A percentile compares a stretch with the other conserved stretches of the same genome.
Conservation (phyloP, 2,888 invertebrate genomes). For the Boloria euphrosyne region DNA sequence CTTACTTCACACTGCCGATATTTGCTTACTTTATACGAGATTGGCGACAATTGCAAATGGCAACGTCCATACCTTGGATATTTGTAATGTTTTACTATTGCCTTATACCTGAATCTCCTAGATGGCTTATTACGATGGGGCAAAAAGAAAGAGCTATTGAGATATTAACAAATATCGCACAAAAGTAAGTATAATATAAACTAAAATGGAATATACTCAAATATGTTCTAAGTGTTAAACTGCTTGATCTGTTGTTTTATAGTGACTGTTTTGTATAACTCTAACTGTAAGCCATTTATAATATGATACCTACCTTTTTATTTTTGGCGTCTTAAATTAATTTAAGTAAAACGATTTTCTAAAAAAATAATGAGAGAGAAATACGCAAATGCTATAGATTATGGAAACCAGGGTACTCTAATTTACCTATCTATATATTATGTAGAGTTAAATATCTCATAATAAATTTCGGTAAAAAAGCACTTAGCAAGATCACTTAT, state of each 20-base stretch:
- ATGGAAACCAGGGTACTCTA: background rate
- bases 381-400: no score
- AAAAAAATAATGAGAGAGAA: no score
- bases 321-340: no score
- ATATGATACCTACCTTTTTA: no score
- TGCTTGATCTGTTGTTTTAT: no score
- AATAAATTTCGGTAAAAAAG: no score
- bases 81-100: constrained; percentile 84
- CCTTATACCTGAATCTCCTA: constrained; percentile 89
- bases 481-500: no score
- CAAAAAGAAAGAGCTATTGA: constrained; percentile 83
- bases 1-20: constrained; percentile 80
- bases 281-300: no score
- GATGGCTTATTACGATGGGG: constrained; percentile 88
- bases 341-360: no score
- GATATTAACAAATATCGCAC: constrained; percentile 85
- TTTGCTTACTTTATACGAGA: constrained; percentile 83
- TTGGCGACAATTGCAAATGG: constrained; percentile 83
- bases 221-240: background rate
- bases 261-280: no score
- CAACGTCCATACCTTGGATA: constrained; percentile 77
- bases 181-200: constrained; percentile 56
- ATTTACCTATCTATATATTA: background rate
- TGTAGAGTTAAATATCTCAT: no score
- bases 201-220: background rate